A percentile compares a stretch with the other conserved stretches of the same genome.
Evolutionary conservation across 2,113 vertebrate genomes (phyloP).

Genomic region (Myrmophylax atrothorax): DNA sequence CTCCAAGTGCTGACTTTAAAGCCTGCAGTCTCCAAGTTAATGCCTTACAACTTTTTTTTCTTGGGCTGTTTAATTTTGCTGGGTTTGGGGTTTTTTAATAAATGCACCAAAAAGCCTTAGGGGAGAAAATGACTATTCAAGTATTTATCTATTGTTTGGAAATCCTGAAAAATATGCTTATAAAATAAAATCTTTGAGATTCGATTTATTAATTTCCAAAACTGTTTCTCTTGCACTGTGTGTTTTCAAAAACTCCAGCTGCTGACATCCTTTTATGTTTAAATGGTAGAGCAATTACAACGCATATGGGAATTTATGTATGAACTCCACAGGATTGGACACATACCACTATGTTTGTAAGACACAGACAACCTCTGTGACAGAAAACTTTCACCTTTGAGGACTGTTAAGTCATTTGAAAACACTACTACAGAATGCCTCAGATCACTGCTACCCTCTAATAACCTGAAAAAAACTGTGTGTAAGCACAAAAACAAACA

Average conservation of each 20-base stretch:
- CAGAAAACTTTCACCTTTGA: neutral
- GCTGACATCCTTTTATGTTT: constrained; percentile 3
- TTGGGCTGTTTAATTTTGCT: neutral
- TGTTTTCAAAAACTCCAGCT: constrained; percentile 26
- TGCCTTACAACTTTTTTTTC: neutral
- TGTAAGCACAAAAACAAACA: neutral
- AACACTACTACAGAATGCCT: neutral
- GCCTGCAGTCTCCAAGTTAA: constrained; percentile 18
- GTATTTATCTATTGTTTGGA: constrained; percentile 24
- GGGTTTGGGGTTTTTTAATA: constrained; percentile 6
- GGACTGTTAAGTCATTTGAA: neutral
- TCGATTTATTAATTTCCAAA: constrained; percentile 32
- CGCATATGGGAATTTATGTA: neutral
- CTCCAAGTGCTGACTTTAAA: constrained; percentile 47
- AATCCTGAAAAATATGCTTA: constrained; percentile 27
- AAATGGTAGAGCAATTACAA: neutral
- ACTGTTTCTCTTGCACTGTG: neutral
- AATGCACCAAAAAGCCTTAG: neutral
- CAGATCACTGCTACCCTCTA: neutral
- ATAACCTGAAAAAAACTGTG: neutral
- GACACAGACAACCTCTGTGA: neutral
- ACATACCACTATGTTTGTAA: neutral
- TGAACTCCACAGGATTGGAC: neutral
- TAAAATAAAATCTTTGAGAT: constrained; percentile 45
- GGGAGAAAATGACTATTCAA: constrained; percentile 1